phyloP scores from a whole-genome alignment of 2,113 vertebrate species.

The Tachuris rubrigastra region DNA sequence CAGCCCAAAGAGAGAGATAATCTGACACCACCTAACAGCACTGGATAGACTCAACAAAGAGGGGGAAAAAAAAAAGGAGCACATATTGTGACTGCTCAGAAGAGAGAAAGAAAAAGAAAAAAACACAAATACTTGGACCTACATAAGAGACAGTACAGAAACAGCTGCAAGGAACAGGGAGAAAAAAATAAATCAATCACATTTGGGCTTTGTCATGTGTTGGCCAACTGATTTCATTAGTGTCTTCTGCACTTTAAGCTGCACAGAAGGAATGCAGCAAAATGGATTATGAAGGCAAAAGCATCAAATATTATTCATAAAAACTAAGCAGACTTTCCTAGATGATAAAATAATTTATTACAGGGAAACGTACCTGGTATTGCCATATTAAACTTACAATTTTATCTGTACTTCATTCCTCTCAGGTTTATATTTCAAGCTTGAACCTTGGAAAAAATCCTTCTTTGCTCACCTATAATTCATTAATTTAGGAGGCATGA shows the following conservation, averaged over 20 bases:
- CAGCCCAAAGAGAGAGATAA: neutral
- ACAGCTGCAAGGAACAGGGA: neutral
- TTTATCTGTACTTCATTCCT: neutral
- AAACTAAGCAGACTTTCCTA: neutral
- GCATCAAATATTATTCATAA: neutral
- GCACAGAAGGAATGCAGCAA: neutral
- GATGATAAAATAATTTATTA: neutral
- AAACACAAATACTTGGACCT: rapidly evolving
- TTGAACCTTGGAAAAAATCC: neutral
- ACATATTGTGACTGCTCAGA: neutral
- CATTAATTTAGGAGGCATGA: neutral
- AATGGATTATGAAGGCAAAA: neutral
- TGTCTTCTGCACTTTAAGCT: neutral
- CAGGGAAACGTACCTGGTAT: neutral
- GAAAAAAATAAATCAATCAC: neutral
- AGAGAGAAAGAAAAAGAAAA: neutral
- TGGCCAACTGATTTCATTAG: neutral
- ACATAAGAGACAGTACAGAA: neutral
- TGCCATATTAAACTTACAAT: neutral
- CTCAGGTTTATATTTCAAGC: neutral
- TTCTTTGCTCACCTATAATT: neutral
- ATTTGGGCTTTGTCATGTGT: neutral
- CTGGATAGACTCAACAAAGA: neutral
- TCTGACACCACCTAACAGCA: neutral
- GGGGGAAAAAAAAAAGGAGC: neutral